A percentile compares a stretch with the other conserved stretches of the same genome.
Conservation (phyloP, 1,140 invertebrate species). For the Orussus abietinus region DNA sequence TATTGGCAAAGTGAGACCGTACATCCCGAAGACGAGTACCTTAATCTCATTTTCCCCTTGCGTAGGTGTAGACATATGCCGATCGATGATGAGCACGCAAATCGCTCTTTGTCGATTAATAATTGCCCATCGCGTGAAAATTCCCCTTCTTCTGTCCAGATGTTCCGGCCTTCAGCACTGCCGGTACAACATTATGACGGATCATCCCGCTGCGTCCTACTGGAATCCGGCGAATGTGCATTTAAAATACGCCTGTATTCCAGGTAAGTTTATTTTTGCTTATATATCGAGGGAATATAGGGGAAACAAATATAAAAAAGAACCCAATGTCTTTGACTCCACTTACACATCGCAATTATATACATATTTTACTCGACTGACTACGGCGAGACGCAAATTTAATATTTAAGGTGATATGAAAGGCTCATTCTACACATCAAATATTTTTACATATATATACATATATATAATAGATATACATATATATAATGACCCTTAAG, state of each 20-base stretch:
- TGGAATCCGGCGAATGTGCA: conserved; percentile 44
- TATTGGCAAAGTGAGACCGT: no score
- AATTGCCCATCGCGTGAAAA: no score
- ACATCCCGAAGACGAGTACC: no score
- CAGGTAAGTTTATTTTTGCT: no score
- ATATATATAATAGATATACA: no score
- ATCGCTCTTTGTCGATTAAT: no score
- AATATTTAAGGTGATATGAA: conserved; percentile 2
- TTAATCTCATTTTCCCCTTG: no score
- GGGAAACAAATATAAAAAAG: conserved; percentile 4
- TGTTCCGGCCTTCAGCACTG: conserved; percentile 48
- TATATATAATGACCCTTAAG: no score
- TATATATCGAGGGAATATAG: background rate
- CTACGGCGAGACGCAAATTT: conserved; percentile 1
- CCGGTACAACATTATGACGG: conserved; percentile 35
- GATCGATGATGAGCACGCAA: no score
- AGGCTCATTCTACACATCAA: conserved; percentile 1
- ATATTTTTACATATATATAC: no score
- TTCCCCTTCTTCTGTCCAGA: conserved; percentile 26
- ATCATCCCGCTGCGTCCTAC: conserved; percentile 37
- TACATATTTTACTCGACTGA: conserved; percentile 3
- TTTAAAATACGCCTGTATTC: conserved; percentile 48
- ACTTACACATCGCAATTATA: background rate
- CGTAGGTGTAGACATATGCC: no score
- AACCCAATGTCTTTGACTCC: background rate